Base-by-base conservation (phyloP, 2,797 vertebrate genomes). In the Trematomus bernacchii region DNA sequence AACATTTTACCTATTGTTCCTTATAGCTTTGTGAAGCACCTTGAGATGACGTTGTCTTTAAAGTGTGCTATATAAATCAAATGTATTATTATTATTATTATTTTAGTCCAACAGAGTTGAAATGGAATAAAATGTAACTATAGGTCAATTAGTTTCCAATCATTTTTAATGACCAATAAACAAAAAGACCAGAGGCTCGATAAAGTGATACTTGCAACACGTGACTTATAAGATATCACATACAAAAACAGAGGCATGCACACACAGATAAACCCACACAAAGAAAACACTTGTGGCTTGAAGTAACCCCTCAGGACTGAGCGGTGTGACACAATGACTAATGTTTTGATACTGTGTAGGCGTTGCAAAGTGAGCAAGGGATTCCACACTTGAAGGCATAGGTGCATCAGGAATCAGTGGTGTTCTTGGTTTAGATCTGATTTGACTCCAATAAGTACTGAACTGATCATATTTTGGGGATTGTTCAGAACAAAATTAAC, bases 321-420 rank as follows among this genome's bases (percentile, higher is more conserved):
- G 76, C 80, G 71, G 77, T 82, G 63, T 74, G 71, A 76, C 43
- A 79, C 50, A 21, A 40, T 92, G 91, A 91, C 85, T 89, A 76
- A 90, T 80, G 70, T 73, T 89, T 78, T 79, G 66, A 77, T 69
- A 71, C 76, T 1, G 9, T 63, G 90, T 89, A 67, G 91, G 87
- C 1, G 71, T 44, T 58, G 80, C 43, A 51, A 48, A 63, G 76
- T 18, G 68, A 78, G 40, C 18, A 23, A 77, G 79, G 83, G 67
- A 73, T 85, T 89, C 87, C 85, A 78, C 64, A 7, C 65, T 18
- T 73, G 59, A 51, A 78, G 59, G 78, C 13, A 65, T 60, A 21
- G 64, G 40, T 66, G 66, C 13, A 57, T 42, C 27, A 73, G 37
- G 42, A 51, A 48, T 65, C 58, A 1, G 70, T 68, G 63, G 74